Conservation (phyloP, 2,113 vertebrate species). For the Alethe diademata region DNA sequence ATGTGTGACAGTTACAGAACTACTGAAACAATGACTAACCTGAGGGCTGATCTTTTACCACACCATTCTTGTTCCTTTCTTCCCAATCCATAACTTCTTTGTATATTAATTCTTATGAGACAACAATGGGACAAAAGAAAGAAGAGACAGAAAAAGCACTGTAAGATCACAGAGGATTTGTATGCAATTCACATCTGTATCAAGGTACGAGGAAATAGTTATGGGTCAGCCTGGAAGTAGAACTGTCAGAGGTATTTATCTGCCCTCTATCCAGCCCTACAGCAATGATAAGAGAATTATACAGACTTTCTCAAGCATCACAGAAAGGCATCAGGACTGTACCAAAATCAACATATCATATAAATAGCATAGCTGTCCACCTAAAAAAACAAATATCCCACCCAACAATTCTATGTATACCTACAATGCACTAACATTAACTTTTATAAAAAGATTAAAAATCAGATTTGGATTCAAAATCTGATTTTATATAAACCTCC, state of each 20-base stretch:
- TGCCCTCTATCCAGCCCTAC: neutral
- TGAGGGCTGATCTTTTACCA: conserved; percentile 92
- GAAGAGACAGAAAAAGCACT: neutral
- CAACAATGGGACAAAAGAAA: neutral
- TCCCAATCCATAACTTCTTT: conserved; percentile 99
- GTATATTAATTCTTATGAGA: conserved; percentile 89
- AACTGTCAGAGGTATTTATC: neutral
- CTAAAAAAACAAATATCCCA: neutral
- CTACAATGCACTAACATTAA: neutral
- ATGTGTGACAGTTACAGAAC: neutral
- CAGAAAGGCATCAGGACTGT: neutral
- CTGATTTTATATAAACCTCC: neutral
- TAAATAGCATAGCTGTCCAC: neutral
- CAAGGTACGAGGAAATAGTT: neutral
- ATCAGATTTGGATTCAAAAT: neutral
- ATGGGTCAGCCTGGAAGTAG: neutral
- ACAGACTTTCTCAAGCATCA: neutral
- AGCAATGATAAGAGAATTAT: neutral
- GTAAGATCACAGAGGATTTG: neutral
- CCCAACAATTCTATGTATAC: neutral
- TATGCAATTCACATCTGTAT: neutral
- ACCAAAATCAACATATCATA: neutral
- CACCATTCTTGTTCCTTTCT: conserved; percentile 95
- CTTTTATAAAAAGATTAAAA: neutral
- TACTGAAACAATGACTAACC: conserved; percentile 81